Evolutionary conservation across 2,888 invertebrate species (phyloP), one percentile per base, ranked within the genome.

Genomic region (Orthonychiurus folsomi): DNA sequence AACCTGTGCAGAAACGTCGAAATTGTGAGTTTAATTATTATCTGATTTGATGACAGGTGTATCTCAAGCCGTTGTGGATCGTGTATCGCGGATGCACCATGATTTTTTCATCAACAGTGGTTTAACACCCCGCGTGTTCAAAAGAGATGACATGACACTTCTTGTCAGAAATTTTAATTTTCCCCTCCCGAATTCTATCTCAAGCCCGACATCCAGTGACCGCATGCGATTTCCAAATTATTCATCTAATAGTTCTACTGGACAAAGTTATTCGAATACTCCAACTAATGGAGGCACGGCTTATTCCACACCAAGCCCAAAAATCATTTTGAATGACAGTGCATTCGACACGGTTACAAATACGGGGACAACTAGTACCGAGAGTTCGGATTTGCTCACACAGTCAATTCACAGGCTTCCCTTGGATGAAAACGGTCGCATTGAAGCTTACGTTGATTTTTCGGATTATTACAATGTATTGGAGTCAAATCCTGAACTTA

Each of bases 161-260:
- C 76, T 93, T 0, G 86, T 94, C 60, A 81, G 92, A 53, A 92
- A 92, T 76, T 93, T 93, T 73, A 90, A 89, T 74, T 90, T 86
- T 74, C 82, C 86, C 0, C 78, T 90, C 23, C 85, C 87, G 0
- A 83, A 85, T 68, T 82, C 83, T 0, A 77, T 81, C 20, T 73
- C 74, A 50, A 78, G 76, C 63, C 76, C 77, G 2, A 75, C 70
- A 12, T 60, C 64, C 47, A 66, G 60, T 53, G 48, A 64, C 23
- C 64, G 55, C 27, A 59, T 62, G 12, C 55, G 60, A 26, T 59
- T n/a, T 18, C 20, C 47, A n/a, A 5, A 24, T 56, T 52, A 66
- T 59, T 53, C 56, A 61, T 60, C 57, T 27, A 48, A 50, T n/a
- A 56, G 52, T 61, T 60, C 66, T 48, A 57, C 26, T 18, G 24